Evolutionary conservation across 1,140 invertebrate species (phyloP).

Genomic region (Brachionus angularis): DNA sequence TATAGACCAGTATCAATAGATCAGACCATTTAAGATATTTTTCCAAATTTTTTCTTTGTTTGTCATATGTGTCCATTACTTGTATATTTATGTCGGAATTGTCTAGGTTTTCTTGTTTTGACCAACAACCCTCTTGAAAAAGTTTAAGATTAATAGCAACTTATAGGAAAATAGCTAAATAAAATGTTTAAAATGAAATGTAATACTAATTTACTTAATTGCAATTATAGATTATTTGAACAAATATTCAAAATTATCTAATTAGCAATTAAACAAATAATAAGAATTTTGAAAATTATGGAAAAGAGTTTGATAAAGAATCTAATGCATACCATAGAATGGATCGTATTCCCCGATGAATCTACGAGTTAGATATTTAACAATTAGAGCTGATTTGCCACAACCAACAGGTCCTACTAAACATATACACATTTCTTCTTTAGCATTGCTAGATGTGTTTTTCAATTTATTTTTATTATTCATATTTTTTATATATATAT

Average conservation of each 20-base stretch:
- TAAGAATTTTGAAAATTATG: too few relatives aligned
- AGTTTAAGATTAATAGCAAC: too few relatives aligned
- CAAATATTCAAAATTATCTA: too few relatives aligned
- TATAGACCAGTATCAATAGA: constrained; percentile 8
- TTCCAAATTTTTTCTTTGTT: constrained; percentile 25
- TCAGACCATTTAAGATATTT: constrained; percentile 24
- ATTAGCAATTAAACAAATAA: too few relatives aligned
- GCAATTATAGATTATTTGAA: too few relatives aligned
- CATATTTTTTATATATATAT: too few relatives aligned
- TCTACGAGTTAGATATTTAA: constrained; percentile 18
- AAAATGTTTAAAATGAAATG: too few relatives aligned
- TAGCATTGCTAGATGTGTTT: neutral
- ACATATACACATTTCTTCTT: constrained; percentile 1
- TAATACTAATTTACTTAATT: too few relatives aligned
- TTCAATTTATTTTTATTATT: constrained; percentile 1
- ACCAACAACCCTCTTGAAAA: constrained; percentile 13
- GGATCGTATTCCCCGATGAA: constrained; percentile 31
- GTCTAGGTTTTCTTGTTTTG: constrained; percentile 21
- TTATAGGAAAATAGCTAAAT: too few relatives aligned
- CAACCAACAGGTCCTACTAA: neutral
- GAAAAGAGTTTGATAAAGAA: neutral
- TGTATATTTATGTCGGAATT: constrained; percentile 23
- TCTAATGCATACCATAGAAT: neutral
- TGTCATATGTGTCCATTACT: constrained; percentile 28
- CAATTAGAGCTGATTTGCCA: constrained; percentile 24